Base-by-base conservation (phyloP, 2,888 invertebrate genomes). In the Calliphora vomitoria region DNA sequence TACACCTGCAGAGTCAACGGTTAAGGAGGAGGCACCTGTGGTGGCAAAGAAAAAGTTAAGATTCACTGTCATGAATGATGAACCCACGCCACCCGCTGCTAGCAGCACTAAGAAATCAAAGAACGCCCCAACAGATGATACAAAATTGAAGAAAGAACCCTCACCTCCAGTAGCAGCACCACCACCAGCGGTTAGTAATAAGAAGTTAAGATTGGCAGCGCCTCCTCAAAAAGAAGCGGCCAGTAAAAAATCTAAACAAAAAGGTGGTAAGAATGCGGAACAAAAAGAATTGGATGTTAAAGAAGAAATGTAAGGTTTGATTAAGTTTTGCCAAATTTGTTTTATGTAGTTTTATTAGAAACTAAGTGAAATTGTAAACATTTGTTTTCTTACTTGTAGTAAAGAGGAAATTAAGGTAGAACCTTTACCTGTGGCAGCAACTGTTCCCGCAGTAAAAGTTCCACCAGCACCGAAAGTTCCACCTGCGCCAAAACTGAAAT, bases 381-480 rank as follows among this genome's bases (percentile, higher is more conserved):
- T 35, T 68, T 35, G 50, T 62, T 8, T 53, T 64, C 66, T 8
- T 38, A 4, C 20, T 44, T 62, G 47, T 80, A 93, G 93, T 78
- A 93, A 93, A 85, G 90, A 92, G 60, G 93, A 93, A 75, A 89
- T 91, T 6, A 11, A 78, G 13, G 90, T 90, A 35, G 71, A 53
- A 8, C 18, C 80, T 47, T 11, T 13, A 38, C 3, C 44, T 2
- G 35, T 11, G n/a, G 18, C 50, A 53, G 8, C 74, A 3, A 1
- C 74, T 20, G 18, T 18, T 4, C 15, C 62, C 35, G 35, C 15
- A 8, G 64, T 18, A 18, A 76, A 76, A 13, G 50, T 66, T 35
- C 76, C 18, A 18, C 50, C 85, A 6, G 25, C 50, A 13, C 58
- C 85, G 8, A 89, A 89, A 66, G 25, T 25, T 35, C 76, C 18